phyloP scores from a whole-genome alignment of 2,113 vertebrate genomes.

The Manacus vitellinus region DNA sequence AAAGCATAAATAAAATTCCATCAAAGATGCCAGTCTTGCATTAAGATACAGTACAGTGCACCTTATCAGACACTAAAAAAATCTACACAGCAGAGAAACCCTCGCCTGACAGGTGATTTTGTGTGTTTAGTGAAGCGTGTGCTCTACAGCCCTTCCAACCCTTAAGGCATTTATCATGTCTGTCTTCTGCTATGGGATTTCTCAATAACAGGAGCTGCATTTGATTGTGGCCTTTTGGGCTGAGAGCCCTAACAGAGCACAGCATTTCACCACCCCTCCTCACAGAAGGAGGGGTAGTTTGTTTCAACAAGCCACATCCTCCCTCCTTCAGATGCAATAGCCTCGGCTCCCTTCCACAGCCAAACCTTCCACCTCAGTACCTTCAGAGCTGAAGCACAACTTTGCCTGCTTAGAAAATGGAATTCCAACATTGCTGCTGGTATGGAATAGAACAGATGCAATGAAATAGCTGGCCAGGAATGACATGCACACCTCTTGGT shows the following conservation, averaged over 20 bases:
- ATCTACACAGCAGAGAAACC: background rate
- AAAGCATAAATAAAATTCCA: background rate
- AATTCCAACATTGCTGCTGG: background rate
- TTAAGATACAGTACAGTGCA: background rate
- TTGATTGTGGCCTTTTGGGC: background rate
- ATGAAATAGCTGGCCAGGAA: background rate
- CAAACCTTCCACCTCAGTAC: background rate
- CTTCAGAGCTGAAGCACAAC: background rate
- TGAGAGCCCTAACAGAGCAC: background rate
- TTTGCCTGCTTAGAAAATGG: background rate
- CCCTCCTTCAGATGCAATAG: background rate
- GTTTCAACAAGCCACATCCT: background rate
- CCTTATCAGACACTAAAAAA: background rate
- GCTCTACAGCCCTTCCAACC: background rate
- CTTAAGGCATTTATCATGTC: background rate
- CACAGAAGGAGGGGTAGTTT: rapidly evolving
- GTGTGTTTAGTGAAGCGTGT: background rate
- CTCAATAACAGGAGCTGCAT: background rate
- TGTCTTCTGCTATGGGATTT: background rate
- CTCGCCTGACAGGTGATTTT: slow-evolving; percentile 8
- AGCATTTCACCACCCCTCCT: background rate
- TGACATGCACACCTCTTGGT: background rate
- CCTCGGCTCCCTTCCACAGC: rapidly evolving
- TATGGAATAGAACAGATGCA: background rate
- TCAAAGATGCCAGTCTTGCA: background rate